Evolutionary conservation across 2,797 vertebrate genomes (phyloP).

Genomic region (Vultur gryphus): DNA sequence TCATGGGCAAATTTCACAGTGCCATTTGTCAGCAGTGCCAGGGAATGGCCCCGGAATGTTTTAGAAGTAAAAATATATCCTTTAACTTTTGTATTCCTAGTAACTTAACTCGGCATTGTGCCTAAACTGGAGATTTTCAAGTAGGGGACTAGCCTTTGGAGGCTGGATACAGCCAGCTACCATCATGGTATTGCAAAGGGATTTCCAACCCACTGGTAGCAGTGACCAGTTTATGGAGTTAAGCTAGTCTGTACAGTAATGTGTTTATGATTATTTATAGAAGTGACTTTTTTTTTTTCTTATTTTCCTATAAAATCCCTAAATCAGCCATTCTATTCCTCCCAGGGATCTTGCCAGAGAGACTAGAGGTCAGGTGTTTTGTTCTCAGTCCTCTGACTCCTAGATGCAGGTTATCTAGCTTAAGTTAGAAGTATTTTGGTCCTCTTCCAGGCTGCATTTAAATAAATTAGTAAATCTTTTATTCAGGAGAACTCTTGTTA

Average conservation of each 20-base stretch:
- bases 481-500: background rate
- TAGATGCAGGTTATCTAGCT: background rate
- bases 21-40: background rate
- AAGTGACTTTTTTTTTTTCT: background rate
- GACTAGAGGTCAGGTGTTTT: background rate
- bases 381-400: background rate
- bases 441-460: background rate
- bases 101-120: background rate
- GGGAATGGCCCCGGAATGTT: background rate
- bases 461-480: background rate
- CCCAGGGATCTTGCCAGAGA: background rate
- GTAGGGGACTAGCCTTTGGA: background rate
- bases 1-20: background rate
- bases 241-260: background rate
- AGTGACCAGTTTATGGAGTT: background rate
- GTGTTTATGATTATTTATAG: background rate
- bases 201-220: background rate
- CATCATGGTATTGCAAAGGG: rapidly evolving
- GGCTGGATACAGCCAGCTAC: background rate
- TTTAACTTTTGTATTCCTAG: background rate
- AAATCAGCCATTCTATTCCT: background rate
- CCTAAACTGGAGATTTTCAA: background rate
- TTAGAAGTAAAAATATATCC: background rate
- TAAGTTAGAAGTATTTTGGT: background rate
- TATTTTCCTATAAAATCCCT: background rate